Base-by-base conservation (phyloP, 2,113 vertebrate species). In the Sylvietta virens region DNA sequence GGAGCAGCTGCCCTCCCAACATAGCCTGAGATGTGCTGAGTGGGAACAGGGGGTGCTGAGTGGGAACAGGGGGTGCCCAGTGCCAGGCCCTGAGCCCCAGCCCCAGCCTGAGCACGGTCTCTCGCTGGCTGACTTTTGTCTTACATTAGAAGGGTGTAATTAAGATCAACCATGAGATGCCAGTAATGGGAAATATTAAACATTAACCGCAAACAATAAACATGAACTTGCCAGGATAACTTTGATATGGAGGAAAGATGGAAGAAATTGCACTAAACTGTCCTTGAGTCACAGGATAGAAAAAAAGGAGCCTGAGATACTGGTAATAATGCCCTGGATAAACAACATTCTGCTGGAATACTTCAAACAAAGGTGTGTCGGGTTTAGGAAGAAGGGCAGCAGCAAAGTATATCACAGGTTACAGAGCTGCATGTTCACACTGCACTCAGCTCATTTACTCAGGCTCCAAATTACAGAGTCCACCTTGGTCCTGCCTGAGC, bases 181-280 rank as follows among this genome's bases (percentile, higher is more conserved):
- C 56, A 95, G 93, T 51, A 93, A 70, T 92, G 95, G 89, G 88
- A 92, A 97, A 95, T 95, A 95, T 96, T 97, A 94, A 97, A 96
- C 91, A 95, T 94, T 95, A 94, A 95, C 92, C 76, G 33, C 90
- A 96, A 95, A 95, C 92, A 96, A 96, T 94, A 94, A 96, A 97
- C 94, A 79, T 1, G 19, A 90, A 94, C 83, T 94, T 93, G 92
- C 92, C 95, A 95, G 60, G 44, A 17, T 87, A 81, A 61, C 91
- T 96, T 85, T 90, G 87, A 88, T 83, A 93, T 1, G 40, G 77
- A 64, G 72, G 13, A 86, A 85, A 89, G 87, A 94, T 94, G 86
- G 65, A 81, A 95, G 94, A 93, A 96, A 96, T 94, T 92, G 82
- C 86, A 69, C 69, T 61, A n/a, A 95, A 90, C 85, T 90, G 86